Conservation (phyloP, 1,140 invertebrate genomes). For the Andricus grossulariae region DNA sequence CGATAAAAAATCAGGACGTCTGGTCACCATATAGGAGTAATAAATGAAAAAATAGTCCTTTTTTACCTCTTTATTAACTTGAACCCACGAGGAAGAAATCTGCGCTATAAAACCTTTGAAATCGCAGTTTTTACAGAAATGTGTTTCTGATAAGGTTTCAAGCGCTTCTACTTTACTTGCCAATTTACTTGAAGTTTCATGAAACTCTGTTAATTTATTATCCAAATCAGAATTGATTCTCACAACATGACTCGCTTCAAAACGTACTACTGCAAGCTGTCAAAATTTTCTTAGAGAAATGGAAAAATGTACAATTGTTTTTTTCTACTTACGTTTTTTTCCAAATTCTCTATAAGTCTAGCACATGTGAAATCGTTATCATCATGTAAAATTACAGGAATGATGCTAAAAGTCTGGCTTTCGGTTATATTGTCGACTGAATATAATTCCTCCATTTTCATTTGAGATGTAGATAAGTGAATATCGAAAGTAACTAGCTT, state of each 20-base stretch:
- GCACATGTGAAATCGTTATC: slow-evolving; percentile 28
- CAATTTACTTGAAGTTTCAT: slow-evolving; percentile 46
- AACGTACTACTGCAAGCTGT: background rate
- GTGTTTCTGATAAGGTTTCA: slow-evolving; percentile 44
- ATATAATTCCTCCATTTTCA: background rate
- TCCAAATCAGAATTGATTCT: slow-evolving; percentile 47
- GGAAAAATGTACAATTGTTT: slow-evolving; percentile 23
- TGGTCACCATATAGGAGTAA: too few relatives aligned
- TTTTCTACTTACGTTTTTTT: slow-evolving; percentile 50
- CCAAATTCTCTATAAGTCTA: slow-evolving; percentile 42
- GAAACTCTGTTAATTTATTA: slow-evolving; percentile 51
- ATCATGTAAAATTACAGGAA: background rate
- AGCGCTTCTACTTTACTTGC: slow-evolving; percentile 55
- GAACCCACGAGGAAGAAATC: slow-evolving; percentile 52
- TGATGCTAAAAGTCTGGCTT: background rate
- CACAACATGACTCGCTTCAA: background rate
- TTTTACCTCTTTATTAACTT: slow-evolving; percentile 53
- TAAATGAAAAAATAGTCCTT: background rate
- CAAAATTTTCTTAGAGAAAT: background rate
- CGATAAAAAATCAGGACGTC: too few relatives aligned
- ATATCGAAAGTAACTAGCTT: background rate
- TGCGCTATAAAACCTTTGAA: slow-evolving; percentile 56
- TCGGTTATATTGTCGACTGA: background rate
- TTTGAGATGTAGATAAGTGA: background rate
- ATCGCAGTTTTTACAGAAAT: slow-evolving; percentile 35